Conservation (phyloP, 2,888 invertebrate species). For the Acanthoscelides obtectus region DNA sequence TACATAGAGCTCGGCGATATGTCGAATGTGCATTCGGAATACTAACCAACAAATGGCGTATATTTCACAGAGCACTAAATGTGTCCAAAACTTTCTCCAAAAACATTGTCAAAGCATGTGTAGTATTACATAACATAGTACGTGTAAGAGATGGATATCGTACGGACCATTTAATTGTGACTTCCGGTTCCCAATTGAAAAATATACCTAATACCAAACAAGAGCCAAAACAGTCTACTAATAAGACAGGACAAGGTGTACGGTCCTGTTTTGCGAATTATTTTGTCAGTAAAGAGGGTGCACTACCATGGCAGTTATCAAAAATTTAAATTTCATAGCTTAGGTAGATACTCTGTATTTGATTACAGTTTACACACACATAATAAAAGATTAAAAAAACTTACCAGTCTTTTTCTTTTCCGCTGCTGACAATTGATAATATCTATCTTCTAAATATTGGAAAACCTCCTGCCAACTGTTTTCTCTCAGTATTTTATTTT, state of each 20-base stretch:
- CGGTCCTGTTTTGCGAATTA: constrained; percentile 16
- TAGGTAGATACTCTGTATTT: too few species aligned
- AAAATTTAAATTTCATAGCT: constrained; percentile 17
- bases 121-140: constrained; percentile 18
- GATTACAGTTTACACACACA: too few species aligned
- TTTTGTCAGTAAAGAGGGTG: constrained; percentile 19
- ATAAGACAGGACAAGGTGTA: constrained; percentile 16
- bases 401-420: constrained; percentile 17
- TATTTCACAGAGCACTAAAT: too few species aligned
- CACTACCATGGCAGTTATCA: constrained; percentile 19
- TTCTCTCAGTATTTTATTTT: constrained; percentile 15
- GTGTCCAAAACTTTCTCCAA: constrained; percentile 18
- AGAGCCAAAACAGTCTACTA: constrained; percentile 13
- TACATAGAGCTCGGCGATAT: constrained; percentile 17
- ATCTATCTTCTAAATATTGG: constrained; percentile 7
- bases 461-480: constrained; percentile 10
- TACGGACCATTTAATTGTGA: constrained; percentile 15
- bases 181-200: constrained; percentile 13
- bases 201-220: too few species aligned
- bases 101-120: constrained; percentile 22
- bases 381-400: constrained; percentile 11
- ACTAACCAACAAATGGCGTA: too few species aligned
- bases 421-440: constrained; percentile 12
- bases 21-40: too few species aligned
- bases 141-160: constrained; percentile 16